Evolutionary conservation across 2,888 invertebrate species (phyloP).

Genomic region (Nyleta sp.): DNA sequence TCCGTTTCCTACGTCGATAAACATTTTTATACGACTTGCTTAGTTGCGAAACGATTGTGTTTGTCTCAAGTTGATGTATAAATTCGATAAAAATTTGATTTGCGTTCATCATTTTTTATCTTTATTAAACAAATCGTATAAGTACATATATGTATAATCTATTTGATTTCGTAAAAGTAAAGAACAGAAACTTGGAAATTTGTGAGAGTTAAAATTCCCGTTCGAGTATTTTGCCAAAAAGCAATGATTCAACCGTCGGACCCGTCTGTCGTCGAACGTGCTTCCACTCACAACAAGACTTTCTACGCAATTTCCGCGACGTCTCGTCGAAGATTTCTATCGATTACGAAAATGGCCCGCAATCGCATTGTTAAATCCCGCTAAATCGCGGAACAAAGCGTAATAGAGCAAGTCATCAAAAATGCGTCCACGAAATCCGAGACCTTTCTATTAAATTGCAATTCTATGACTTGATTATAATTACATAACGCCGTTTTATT

Average conservation of each 20-base stretch:
- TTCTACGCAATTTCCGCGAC: conserved; percentile 77
- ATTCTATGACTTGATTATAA: too few species aligned
- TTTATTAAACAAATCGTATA: too few species aligned
- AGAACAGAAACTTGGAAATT: too few species aligned
- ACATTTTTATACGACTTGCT: too few species aligned
- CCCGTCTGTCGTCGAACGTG: conserved; percentile 9
- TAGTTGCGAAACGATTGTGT: too few species aligned
- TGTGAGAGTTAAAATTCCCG: not conserved
- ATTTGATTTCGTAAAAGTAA: too few species aligned
- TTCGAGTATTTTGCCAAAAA: not conserved
- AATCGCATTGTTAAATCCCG: conserved; percentile 14
- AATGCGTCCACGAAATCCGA: conserved; percentile 1
- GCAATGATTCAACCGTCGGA: conserved; percentile 19
- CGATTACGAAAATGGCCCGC: conserved; percentile 71
- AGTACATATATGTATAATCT: too few species aligned
- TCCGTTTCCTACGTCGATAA: too few species aligned
- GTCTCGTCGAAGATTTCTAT: conserved; percentile 72
- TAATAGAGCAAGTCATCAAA: conserved; percentile 4
- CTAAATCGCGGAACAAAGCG: not conserved
- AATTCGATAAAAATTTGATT: too few species aligned
- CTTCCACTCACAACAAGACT: conserved; percentile 68
- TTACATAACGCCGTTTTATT: not conserved
- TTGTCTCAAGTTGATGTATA: too few species aligned
- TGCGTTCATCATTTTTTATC: too few species aligned
- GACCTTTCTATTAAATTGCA: not conserved